A percentile compares a stretch with the other conserved stretches of the same genome.
phyloP scores from a whole-genome alignment of 2,888 invertebrate genomes.

The Drosophila niveifrons region DNA sequence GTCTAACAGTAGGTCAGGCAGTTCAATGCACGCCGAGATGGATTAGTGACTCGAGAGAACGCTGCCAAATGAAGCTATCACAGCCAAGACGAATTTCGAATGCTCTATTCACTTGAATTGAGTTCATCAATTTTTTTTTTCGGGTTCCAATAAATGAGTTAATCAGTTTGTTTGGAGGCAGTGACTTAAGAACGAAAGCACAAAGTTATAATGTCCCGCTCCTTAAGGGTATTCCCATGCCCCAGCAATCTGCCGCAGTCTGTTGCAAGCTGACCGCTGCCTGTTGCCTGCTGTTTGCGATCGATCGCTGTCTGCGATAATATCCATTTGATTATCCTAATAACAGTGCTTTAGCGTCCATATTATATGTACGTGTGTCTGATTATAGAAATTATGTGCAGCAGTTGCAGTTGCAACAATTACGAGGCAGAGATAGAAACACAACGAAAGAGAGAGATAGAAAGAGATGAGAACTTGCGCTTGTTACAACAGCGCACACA shows the following conservation, averaged over 20 bases:
- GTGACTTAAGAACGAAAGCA: neutral
- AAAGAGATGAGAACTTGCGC: conserved; percentile 29
- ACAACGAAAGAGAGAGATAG: neutral
- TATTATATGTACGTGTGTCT: conserved; percentile 86
- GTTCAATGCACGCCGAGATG: conserved; percentile 73
- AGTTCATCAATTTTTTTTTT: neutral
- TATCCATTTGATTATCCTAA: conserved; percentile 86
- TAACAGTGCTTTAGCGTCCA: conserved; percentile 85
- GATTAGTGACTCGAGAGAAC: conserved; percentile 57
- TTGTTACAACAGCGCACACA: conserved; percentile 39
- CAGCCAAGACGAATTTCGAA: conserved; percentile 20
- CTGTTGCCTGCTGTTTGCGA: conserved; percentile 15
- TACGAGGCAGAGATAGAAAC: neutral
- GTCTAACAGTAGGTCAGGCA: conserved; percentile 75
- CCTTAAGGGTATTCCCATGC: conserved; percentile 47
- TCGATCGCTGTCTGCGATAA: conserved; percentile 84
- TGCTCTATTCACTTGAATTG: conserved; percentile 27
- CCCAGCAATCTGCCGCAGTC: conserved; percentile 20
- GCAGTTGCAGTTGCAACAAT: conserved; percentile 38
- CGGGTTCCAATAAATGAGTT: conserved; percentile 41
- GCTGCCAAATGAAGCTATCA: conserved; percentile 23
- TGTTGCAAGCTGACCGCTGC: neutral
- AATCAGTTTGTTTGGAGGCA: conserved; percentile 12
- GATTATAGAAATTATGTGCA: conserved; percentile 85
- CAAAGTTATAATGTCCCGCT: conserved; percentile 3